phyloP scores from a whole-genome alignment of 2,113 vertebrate species.

The Corythoichthys haematopterus region DNA sequence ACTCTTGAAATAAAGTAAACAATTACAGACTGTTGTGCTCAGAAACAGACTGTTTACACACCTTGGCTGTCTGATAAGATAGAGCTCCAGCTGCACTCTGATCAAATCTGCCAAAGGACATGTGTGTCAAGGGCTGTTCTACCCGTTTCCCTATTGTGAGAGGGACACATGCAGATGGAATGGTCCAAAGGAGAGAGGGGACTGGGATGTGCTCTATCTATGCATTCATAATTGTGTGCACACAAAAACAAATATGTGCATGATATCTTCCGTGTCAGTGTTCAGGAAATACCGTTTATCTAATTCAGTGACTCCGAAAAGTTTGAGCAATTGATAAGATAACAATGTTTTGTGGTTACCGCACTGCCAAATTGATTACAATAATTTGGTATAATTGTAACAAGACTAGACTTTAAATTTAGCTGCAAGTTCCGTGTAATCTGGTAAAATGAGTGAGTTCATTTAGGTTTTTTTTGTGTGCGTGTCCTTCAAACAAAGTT shows the following conservation, averaged over 20 bases:
- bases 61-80: slow-evolving; percentile 52
- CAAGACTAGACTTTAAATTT: too few species aligned
- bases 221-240: slow-evolving; percentile 21
- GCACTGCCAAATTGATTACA: slow-evolving; percentile 38
- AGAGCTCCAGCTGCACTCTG: slow-evolving; percentile 48
- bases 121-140: slow-evolving; percentile 39
- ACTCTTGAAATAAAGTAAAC: slow-evolving; percentile 41
- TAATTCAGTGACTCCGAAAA: slow-evolving; percentile 13
- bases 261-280: slow-evolving; percentile 17
- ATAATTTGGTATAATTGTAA: slow-evolving; percentile 31
- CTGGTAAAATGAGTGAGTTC: too few species aligned
- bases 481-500: too few species aligned
- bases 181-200: slow-evolving; percentile 18
- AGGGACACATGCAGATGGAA: slow-evolving; percentile 36
- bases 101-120: slow-evolving; percentile 61
- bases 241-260: background rate
- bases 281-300: slow-evolving; percentile 45
- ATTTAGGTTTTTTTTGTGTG: too few species aligned
- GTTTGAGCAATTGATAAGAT: slow-evolving; percentile 21
- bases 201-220: slow-evolving; percentile 45
- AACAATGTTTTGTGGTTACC: slow-evolving; percentile 26
- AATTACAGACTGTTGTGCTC: slow-evolving; percentile 32
- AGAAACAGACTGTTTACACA: slow-evolving; percentile 56
- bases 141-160: slow-evolving; percentile 62
- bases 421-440: too few species aligned